Percentiles rank a stretch among this genome's conserved stretches.
Conservation (phyloP, 2,113 vertebrate genomes). For the Alaudala cheleensis region DNA sequence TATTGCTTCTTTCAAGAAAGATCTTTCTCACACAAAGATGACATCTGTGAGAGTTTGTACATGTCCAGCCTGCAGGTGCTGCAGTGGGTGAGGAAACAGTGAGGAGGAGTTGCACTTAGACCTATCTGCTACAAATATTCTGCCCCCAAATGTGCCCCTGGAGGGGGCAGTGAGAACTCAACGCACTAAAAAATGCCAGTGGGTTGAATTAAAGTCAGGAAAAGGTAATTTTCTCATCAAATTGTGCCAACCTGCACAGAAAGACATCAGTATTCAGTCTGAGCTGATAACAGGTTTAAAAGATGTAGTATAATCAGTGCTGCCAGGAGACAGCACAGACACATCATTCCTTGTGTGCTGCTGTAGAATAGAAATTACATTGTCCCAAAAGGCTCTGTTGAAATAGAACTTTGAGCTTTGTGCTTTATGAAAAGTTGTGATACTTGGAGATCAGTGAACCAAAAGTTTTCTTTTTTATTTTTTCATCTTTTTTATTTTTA, state of each 20-base stretch:
- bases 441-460: neutral
- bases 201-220: neutral
- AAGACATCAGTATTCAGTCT: conserved; percentile 2
- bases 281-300: conserved; percentile 6
- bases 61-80: neutral
- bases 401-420: neutral
- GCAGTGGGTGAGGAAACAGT: neutral
- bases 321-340: neutral
- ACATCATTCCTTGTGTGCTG: neutral
- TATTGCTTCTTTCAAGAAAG: neutral
- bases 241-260: neutral
- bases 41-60: neutral
- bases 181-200: neutral
- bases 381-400: neutral
- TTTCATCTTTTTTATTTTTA: neutral
- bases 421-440: neutral
- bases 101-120: neutral
- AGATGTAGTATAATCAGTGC: neutral
- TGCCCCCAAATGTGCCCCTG: neutral
- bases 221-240: neutral
- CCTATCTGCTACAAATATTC: neutral
- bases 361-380: neutral
- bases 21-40: neutral
- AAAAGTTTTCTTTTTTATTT: neutral
- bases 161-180: neutral